These are phyloP conservation scores for Pharmacophagus antenor DNA, from an alignment of 2,888 invertebrate species.

Conservation along the genomic window DNA sequence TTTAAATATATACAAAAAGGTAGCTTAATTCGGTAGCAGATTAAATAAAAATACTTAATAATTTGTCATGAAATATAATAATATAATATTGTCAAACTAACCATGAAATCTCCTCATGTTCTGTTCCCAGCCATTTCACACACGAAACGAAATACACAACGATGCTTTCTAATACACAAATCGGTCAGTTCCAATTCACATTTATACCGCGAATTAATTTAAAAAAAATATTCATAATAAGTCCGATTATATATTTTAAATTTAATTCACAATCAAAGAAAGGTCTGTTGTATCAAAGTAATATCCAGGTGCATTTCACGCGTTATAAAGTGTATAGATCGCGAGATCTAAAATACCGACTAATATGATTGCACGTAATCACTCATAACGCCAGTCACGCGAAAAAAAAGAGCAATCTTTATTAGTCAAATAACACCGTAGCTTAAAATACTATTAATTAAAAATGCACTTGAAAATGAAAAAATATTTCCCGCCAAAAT, in stretches of 20 bases:
- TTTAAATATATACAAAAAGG: no score
- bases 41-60: no score
- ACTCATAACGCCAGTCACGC: neutral
- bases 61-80: no score
- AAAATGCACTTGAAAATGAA: constrained; percentile 1
- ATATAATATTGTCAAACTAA: constrained; percentile 52
- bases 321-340: neutral
- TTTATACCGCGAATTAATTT: constrained; percentile 59
- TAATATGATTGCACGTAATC: neutral
- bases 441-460: no score
- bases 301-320: neutral
- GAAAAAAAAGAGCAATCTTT: no score
- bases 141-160: constrained; percentile 49
- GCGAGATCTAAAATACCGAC: neutral
- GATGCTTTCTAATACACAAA: constrained; percentile 60
- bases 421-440: neutral
- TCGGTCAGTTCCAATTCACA: constrained; percentile 56
- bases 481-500: constrained; percentile 20
- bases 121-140: constrained; percentile 69
- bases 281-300: neutral
- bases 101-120: constrained; percentile 77
- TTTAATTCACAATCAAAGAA: neutral
- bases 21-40: no score
- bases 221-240: no score
- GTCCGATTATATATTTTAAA: no score